Base-by-base conservation (phyloP, 1,140 invertebrate genomes). In the Caerostris extrusa region DNA sequence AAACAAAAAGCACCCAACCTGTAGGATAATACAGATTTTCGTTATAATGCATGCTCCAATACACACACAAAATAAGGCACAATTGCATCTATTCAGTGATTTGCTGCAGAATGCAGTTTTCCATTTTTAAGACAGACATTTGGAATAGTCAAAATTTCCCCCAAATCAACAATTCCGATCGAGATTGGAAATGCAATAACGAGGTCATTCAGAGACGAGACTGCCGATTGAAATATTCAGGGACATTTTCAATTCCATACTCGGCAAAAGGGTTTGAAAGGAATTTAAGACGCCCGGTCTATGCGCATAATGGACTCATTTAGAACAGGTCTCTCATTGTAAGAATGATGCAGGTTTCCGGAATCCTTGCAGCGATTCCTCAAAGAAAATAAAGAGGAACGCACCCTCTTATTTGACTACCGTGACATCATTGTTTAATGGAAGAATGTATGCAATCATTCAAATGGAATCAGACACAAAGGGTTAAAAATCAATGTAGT, bases 281-380 rank as follows among this genome's bases (percentile, higher is more conserved):
- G 17, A 67, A 67, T 67, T 17, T 67, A n/a, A 7, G 1, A 17
- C n/a, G 6, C 14, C 5, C 4, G 61, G 3, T 67, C n/a, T n/a
- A 34, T 17, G 0, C 12, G 61, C 61, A 67, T 67, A 67, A 67
- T n/a, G 61, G 12, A 6, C 5, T 67, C 61, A 1, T n/a, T 67
- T n/a, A 67, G n/a, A 67, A 67, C 61, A 34, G 34, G 0, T 2
- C 34, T 34, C 34, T 0, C n/a, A 67, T n/a, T 67, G 61, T 5
- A 5, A 5, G 61, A 67, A 0, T 17, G 12, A n/a, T 67, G 5
- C 14, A 6, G 61, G 5, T 67, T 17, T n/a, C 12, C 14, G 5
- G 0, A 67, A 5, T 0, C 3, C n/a, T n/a, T n/a, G 0, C 5
- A 67, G n/a, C n/a, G 17, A 3, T 12, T 67, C n/a, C n/a, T 0